These are phyloP conservation scores for Enteromius viviparus DNA, from an alignment of 2,797 vertebrate species.

Conservation along the genomic window DNA sequence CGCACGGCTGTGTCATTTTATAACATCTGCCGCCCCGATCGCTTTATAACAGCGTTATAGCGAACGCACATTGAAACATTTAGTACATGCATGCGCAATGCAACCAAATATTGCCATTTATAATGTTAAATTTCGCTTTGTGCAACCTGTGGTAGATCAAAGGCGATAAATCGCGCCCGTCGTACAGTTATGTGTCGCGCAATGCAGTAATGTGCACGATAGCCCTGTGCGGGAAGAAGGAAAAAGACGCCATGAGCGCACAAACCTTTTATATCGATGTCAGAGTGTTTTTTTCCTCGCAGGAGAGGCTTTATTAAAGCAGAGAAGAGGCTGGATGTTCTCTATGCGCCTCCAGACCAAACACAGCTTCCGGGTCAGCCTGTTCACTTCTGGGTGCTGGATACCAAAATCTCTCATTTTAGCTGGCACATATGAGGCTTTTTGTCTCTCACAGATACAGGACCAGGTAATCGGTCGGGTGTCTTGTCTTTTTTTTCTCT, in stretches of 20 bases:
- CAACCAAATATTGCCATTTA: constrained; percentile 67
- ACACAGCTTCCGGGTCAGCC: constrained; percentile 91
- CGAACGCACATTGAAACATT: constrained; percentile 32
- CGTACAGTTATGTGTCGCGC: not conserved
- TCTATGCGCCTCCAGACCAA: constrained; percentile 78
- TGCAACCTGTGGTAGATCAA: constrained; percentile 73
- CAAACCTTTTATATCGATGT: constrained; percentile 77
- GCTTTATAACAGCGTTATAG: constrained; percentile 18
- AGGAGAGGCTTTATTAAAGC: constrained; percentile 75
- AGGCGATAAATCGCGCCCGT: constrained; percentile 16
- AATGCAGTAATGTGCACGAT: constrained; percentile 7
- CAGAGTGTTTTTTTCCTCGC: constrained; percentile 74
- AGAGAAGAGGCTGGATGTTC: constrained; percentile 77
- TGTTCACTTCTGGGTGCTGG: constrained; percentile 92
- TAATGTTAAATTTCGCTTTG: constrained; percentile 63
- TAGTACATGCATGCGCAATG: constrained; percentile 52
- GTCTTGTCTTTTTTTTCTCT: not conserved
- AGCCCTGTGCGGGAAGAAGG: not conserved
- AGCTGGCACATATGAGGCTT: not conserved
- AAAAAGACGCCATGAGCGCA: constrained; percentile 63
- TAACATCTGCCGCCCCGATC: not conserved
- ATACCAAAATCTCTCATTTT: constrained; percentile 32
- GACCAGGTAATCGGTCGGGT: not conserved
- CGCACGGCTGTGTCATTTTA: constrained; percentile 49
- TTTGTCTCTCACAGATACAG: not conserved